Evolutionary conservation across 2,113 vertebrate genomes (phyloP).

Genomic region (Columba janthina): DNA sequence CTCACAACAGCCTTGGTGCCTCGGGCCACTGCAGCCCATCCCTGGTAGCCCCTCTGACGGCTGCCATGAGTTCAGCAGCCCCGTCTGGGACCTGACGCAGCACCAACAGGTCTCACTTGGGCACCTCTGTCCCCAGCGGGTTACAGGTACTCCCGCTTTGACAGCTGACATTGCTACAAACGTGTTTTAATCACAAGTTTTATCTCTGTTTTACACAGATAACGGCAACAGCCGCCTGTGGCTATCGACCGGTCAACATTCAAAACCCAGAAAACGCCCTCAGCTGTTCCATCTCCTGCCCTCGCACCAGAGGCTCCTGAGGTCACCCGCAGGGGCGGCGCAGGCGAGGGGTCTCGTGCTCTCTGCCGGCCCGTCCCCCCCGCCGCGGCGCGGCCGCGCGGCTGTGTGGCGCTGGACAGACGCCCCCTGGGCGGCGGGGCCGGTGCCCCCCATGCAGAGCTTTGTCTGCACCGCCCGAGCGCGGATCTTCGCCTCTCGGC

Average conservation of each 20-base stretch:
- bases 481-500: neutral
- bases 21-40: neutral
- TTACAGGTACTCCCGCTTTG: neutral
- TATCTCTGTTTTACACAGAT: neutral
- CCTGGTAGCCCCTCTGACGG: neutral
- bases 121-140: neutral
- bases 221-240: neutral
- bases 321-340: neutral
- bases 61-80: neutral
- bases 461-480: neutral
- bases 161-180: neutral
- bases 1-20: neutral
- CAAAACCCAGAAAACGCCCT: neutral
- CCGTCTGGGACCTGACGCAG: neutral
- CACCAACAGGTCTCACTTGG: fast-evolving
- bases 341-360: neutral
- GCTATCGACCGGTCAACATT: neutral
- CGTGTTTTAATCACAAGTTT: neutral
- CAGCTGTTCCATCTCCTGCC: neutral
- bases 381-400: neutral
- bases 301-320: neutral
- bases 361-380: neutral
- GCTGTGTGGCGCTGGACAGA: neutral
- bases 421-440: neutral
- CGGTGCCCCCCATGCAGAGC: neutral